A percentile compares a stretch with the other conserved stretches of the same genome.
Conservation (phyloP, 2,888 invertebrate species). For the Drosophila ezoana region DNA sequence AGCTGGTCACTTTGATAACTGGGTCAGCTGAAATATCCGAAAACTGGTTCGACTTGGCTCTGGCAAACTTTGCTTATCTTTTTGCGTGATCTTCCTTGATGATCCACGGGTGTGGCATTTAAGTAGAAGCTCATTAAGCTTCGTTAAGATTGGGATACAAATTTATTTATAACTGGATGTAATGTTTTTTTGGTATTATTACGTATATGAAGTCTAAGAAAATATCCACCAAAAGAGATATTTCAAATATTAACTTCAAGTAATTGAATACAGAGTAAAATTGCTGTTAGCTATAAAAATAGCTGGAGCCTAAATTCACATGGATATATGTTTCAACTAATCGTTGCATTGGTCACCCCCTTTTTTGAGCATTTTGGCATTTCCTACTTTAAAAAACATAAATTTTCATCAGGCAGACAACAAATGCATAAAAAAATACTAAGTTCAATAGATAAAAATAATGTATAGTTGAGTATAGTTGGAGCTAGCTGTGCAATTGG, state of each 20-base stretch:
- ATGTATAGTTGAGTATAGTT: slow-evolving; percentile 35
- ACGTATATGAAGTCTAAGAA: neutral
- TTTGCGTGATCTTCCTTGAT: slow-evolving; percentile 27
- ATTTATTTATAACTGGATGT: neutral
- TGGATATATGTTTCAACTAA: slow-evolving; percentile 31
- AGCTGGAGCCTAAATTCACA: slow-evolving; percentile 17
- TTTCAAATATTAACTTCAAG: too few species aligned
- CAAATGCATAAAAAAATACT: slow-evolving; percentile 17
- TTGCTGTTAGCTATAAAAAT: slow-evolving; percentile 12
- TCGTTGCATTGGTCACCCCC: slow-evolving; percentile 37
- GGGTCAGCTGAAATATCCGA: slow-evolving; percentile 39
- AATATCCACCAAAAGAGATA: too few species aligned
- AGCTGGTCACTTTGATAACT: slow-evolving; percentile 32
- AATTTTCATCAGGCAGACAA: slow-evolving; percentile 77
- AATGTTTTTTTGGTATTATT: neutral
- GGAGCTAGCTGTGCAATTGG: slow-evolving; percentile 16
- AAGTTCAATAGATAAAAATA: slow-evolving; percentile 26
- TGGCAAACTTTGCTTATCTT: slow-evolving; percentile 22
- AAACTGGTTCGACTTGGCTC: slow-evolving; percentile 44
- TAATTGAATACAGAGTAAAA: neutral
- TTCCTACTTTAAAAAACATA: slow-evolving; percentile 84
- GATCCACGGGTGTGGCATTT: slow-evolving; percentile 29
- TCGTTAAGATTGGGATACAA: slow-evolving; percentile 1
- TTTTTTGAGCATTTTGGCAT: slow-evolving; percentile 63
- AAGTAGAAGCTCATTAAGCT: neutral